Percentiles rank a stretch among this genome's conserved stretches.
Conservation (phyloP, 2,113 vertebrate genomes). For the Trochalopteron elliotii region DNA sequence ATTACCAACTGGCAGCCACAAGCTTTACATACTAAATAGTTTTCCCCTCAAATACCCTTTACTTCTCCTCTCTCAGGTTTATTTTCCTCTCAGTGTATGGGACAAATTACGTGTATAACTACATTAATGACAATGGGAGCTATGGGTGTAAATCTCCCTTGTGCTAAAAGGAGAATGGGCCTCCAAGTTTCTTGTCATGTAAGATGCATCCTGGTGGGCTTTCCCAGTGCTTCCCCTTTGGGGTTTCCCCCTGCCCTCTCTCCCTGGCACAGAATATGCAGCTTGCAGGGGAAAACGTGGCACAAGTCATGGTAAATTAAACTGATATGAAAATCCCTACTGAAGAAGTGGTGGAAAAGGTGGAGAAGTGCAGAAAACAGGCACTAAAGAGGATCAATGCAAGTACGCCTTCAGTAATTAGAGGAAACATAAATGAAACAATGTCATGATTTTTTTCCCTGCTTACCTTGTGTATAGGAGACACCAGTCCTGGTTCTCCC, state of each 20-base stretch:
- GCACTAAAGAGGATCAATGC: neutral
- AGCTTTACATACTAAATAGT: constrained; percentile 51
- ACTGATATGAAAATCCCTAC: neutral
- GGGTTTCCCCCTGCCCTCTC: neutral
- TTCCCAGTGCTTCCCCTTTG: neutral
- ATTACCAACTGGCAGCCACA: constrained; percentile 46
- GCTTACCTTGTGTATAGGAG: neutral
- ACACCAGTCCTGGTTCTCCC: neutral
- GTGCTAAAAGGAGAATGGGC: neutral
- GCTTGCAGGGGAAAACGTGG: neutral
- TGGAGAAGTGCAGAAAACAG: neutral
- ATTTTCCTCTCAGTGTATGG: constrained; percentile 25
- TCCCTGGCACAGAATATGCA: neutral
- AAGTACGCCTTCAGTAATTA: constrained; percentile 9
- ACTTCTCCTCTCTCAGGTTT: constrained; percentile 61
- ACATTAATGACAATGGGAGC: constrained; percentile 22
- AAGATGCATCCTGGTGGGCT: neutral
- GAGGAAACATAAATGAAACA: constrained; percentile 38
- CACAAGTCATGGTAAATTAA: neutral
- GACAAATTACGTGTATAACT: constrained; percentile 26
- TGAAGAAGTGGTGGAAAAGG: neutral
- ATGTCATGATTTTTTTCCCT: constrained; percentile 18
- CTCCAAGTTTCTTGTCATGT: neutral
- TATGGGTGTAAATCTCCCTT: constrained; percentile 19
- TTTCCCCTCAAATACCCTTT: constrained; percentile 59